Evolutionary conservation across 2,888 invertebrate genomes (phyloP), one percentile per base, ranked within the genome.

Genomic region (Campoletis raptor): DNA sequence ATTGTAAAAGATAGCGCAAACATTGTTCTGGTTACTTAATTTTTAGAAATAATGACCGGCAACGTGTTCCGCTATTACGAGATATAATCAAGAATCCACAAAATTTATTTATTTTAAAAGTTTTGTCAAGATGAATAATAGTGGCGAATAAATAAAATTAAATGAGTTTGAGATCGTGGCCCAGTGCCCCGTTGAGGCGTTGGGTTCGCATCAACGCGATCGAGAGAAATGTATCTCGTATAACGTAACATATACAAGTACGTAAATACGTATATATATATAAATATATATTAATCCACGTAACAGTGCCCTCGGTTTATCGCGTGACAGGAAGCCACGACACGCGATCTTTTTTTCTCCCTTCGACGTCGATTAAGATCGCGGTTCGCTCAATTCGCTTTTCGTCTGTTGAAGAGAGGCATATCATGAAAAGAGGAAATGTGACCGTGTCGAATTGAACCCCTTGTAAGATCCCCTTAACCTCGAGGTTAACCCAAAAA

Each of bases 261-360:
- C 42, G 40, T 67, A 45, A 40, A 48, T 48, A 8, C 48, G 45
- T 81, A 15, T 69, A n/a, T 37, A 37, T 36, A 77, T 67, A 72
- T 80, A 77, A 70, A 30, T 52, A 74, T 74, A 69, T 72, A 36
- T 78, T 61, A 40, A 54, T 74, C 42, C 78, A 81, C 73, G 57
- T 77, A 52, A 52, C 61, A 48, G 66, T 76, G 48, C 42, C 52
- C 79, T 67, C 82, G 73, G 81, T 85, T 61, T 69, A 74, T 89
- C 88, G 91, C 91, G 91, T 91, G 90, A 91, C 91, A 88, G 87
- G 89, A 90, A 89, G 87, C 87, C 66, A 81, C 87, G 90, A 91
- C 90, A 91, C 90, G 91, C 91, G 90, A 91, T 90, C 90, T 90
- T 87, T 90, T 90, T 87, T 86, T 36, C 69, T 78, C 86, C 73